Percentiles rank a stretch among this genome's conserved stretches.
These are phyloP conservation scores for Drosophila borborema DNA, from an alignment of 2,888 invertebrate species.

Conservation along the genomic window DNA sequence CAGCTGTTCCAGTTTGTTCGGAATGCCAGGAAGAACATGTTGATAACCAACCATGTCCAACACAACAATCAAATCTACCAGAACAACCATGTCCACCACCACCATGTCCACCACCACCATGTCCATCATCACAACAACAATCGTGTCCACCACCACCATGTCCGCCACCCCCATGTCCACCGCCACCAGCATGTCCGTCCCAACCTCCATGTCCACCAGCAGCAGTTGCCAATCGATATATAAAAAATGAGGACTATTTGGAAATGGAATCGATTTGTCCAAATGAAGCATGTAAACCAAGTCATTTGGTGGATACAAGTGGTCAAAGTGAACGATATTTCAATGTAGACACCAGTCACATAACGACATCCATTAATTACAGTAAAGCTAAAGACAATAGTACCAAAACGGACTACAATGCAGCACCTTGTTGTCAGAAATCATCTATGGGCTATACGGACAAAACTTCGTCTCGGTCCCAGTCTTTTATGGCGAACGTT, in stretches of 20 bases:
- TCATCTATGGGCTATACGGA: constrained; percentile 45
- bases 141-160: neutral
- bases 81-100: neutral
- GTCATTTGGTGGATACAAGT: neutral
- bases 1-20: neutral
- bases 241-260: neutral
- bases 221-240: too few relatives aligned
- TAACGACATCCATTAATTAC: constrained; percentile 18
- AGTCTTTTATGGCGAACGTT: constrained; percentile 60
- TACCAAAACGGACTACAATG: neutral
- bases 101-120: too few relatives aligned
- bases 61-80: neutral
- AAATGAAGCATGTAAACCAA: neutral
- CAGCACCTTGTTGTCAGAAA: constrained; percentile 12
- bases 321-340: neutral
- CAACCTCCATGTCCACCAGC: neutral
- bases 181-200: too few relatives aligned
- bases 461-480: constrained; percentile 62
- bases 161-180: neutral
- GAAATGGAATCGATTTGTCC: neutral
- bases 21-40: neutral
- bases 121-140: too few relatives aligned
- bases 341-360: constrained; percentile 5
- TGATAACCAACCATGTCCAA: neutral
- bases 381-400: neutral